Conservation (phyloP, 2,113 vertebrate species). For the Malaclemys terrapin region DNA sequence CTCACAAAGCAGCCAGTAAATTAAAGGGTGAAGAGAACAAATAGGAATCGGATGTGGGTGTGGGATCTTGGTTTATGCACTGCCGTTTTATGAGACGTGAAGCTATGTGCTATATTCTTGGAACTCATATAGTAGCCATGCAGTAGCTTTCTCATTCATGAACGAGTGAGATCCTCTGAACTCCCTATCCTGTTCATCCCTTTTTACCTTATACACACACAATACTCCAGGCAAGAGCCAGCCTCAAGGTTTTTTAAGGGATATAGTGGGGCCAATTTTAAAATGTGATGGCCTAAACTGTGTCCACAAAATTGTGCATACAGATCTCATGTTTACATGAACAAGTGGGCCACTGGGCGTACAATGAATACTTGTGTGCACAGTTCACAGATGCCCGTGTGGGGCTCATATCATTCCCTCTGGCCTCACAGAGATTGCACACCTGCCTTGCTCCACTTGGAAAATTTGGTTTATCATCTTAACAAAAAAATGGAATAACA, state of each 20-base stretch:
- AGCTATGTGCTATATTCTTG: not conserved
- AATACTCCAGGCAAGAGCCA: not conserved
- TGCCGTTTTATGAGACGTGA: not conserved
- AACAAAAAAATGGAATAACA: not conserved
- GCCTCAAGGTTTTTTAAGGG: not conserved
- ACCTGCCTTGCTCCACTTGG: not conserved
- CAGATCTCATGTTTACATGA: rapidly evolving
- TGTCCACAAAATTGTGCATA: not conserved
- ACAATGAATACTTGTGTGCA: rapidly evolving
- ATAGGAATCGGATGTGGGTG: not conserved
- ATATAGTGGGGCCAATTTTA: not conserved
- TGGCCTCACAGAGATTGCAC: not conserved
- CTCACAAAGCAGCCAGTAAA: not conserved
- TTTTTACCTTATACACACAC: not conserved
- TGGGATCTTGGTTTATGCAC: not conserved
- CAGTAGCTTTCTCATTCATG: not conserved
- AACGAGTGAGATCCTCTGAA: not conserved
- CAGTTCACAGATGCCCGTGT: no score
- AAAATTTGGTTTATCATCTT: not conserved
- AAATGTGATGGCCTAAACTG: not conserved
- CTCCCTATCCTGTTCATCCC: not conserved
- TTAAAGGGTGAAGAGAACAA: not conserved
- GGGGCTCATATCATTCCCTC: not conserved
- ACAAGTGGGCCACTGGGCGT: not conserved
- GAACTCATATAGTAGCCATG: not conserved